Evolutionary conservation across 2,113 vertebrate genomes (phyloP).

Genomic region (Myrmophylax atrothorax): DNA sequence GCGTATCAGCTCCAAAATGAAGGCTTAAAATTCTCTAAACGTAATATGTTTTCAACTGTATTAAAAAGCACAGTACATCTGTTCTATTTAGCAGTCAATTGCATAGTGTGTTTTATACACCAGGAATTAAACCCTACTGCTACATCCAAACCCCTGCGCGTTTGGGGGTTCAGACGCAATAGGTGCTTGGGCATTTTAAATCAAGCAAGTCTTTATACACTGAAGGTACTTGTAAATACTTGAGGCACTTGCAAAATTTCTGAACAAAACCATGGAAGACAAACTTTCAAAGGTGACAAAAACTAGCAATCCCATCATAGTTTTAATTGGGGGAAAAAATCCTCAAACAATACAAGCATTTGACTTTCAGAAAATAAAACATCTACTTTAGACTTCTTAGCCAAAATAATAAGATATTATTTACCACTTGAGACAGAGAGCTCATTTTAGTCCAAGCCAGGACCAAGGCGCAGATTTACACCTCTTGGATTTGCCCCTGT

Average conservation of each 20-base stretch:
- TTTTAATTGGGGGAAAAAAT: not conserved
- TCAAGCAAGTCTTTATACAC: not conserved
- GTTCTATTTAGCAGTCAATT: not conserved
- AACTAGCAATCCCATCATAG: not conserved
- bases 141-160: not conserved
- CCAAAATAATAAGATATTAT: not conserved
- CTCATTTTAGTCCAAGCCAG: not conserved
- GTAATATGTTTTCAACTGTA: not conserved
- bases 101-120: not conserved
- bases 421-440: not conserved
- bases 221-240: not conserved
- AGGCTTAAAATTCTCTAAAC: not conserved
- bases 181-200: not conserved
- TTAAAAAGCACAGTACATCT: not conserved
- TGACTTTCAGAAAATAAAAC: not conserved
- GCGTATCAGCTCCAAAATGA: not conserved
- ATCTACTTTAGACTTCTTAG: not conserved
- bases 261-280: not conserved
- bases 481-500: not conserved
- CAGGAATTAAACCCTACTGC: not conserved
- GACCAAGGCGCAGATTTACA: not conserved
- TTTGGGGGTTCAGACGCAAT: not conserved
- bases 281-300: not conserved
- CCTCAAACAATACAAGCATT: not conserved
- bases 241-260: not conserved